Conservation (phyloP, 2,797 vertebrate genomes). For the Diplodus sargus region DNA sequence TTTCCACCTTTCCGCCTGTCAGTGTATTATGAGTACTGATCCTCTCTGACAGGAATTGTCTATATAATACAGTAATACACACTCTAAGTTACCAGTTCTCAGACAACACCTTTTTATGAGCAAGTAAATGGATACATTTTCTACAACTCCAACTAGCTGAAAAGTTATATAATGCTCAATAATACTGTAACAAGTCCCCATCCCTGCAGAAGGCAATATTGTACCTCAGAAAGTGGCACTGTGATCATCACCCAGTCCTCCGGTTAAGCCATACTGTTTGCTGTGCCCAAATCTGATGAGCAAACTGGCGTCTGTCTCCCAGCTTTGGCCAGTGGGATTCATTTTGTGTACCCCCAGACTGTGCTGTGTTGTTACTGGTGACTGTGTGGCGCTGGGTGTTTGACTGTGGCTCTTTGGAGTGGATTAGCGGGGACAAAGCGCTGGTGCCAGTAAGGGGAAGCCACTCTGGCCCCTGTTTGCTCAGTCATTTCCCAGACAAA, state of each 20-base stretch:
- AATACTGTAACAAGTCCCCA: background rate
- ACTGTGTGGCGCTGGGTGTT: slow-evolving; percentile 72
- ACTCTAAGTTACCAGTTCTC: background rate
- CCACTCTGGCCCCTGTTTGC: slow-evolving; percentile 80
- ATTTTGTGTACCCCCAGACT: slow-evolving; percentile 62
- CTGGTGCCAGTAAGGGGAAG: slow-evolving; percentile 84
- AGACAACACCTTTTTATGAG: slow-evolving; percentile 11
- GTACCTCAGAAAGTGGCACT: slow-evolving; percentile 29
- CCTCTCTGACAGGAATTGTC: background rate
- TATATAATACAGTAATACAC: slow-evolving; percentile 1
- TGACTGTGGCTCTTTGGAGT: slow-evolving; percentile 76
- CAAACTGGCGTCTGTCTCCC: slow-evolving; percentile 66
- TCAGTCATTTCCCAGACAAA: slow-evolving; percentile 83
- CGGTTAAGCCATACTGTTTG: slow-evolving; percentile 43
- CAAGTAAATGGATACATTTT: background rate
- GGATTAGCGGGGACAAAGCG: slow-evolving; percentile 84
- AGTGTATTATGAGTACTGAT: slow-evolving; percentile 16
- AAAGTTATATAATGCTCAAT: background rate
- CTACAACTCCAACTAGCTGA: background rate
- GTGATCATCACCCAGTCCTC: slow-evolving; percentile 33
- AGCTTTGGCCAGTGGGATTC: slow-evolving; percentile 69
- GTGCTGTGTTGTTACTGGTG: slow-evolving; percentile 76
- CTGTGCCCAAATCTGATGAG: slow-evolving; percentile 68
- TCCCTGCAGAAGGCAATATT: slow-evolving; percentile 15
- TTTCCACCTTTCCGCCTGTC: slow-evolving; percentile 11